Evolutionary conservation across 1,140 invertebrate genomes (phyloP).

Genomic region (Zeugodacus cucurbitae): DNA sequence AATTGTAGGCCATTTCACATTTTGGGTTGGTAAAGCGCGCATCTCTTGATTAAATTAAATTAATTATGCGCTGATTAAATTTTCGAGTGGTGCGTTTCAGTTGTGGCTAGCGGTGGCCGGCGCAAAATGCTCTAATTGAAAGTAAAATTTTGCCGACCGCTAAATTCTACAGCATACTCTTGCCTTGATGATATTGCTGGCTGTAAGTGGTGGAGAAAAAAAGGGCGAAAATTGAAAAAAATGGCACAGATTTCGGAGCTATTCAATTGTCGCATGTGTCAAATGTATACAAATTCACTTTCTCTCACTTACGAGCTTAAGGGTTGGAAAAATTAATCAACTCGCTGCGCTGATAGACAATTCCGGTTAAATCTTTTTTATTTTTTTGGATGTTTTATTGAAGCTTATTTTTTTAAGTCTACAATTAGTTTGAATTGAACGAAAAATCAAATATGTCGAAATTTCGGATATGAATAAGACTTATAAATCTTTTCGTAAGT

Average conservation of each 20-base stretch:
- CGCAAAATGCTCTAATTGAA: not conserved
- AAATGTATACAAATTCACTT: not conserved
- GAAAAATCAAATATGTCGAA: too few species aligned
- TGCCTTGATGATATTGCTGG: too few species aligned
- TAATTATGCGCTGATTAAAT: slow-evolving; percentile 28
- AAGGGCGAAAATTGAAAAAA: not conserved
- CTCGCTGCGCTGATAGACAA: not conserved
- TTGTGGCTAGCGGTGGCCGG: not conserved
- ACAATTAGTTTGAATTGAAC: too few species aligned
- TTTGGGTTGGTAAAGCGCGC: not conserved
- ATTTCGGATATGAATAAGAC: too few species aligned
- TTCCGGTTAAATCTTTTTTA: too few species aligned
- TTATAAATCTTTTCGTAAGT: too few species aligned
- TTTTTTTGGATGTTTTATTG: too few species aligned
- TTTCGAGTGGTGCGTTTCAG: not conserved
- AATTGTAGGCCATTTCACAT: not conserved
- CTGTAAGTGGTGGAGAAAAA: too few species aligned
- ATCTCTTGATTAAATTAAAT: slow-evolving; percentile 10
- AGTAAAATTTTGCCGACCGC: not conserved
- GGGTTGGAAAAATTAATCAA: not conserved
- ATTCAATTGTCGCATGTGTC: not conserved
- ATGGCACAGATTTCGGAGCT: not conserved
- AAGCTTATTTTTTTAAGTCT: too few species aligned
- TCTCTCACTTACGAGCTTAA: not conserved
- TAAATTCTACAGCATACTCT: too few species aligned